Percentiles rank a stretch among this genome's conserved stretches.
Conservation (phyloP, 2,797 vertebrate species). For the Todus mexicanus region DNA sequence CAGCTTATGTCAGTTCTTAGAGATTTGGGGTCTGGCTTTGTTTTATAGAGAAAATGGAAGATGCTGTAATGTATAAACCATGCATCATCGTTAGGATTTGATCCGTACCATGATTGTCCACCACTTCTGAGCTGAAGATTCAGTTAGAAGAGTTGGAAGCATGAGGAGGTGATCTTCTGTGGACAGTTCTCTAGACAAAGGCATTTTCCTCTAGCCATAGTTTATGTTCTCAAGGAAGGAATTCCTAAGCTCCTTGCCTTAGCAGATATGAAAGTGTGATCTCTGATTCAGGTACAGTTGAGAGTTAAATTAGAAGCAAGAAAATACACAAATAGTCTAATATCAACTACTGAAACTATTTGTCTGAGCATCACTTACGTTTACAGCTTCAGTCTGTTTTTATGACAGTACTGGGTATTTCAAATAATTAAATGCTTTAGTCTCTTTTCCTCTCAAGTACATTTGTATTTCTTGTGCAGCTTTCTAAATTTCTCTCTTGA, state of each 20-base stretch:
- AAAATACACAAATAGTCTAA: neutral
- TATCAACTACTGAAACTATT: neutral
- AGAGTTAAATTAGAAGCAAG: neutral
- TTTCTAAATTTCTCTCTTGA: slow-evolving; percentile 1
- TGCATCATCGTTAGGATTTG: neutral
- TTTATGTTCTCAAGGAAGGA: neutral
- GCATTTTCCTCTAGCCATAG: neutral
- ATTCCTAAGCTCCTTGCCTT: neutral
- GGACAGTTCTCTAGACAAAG: neutral
- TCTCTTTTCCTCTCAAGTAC: neutral
- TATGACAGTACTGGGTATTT: neutral
- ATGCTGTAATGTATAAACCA: neutral
- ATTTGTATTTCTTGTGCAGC: neutral
- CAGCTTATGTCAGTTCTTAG: neutral
- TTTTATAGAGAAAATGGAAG: neutral
- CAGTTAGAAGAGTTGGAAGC: neutral
- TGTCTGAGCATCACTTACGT: neutral
- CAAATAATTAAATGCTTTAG: neutral
- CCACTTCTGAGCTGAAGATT: neutral
- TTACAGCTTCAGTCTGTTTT: neutral
- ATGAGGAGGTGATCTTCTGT: neutral
- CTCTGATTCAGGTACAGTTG: neutral
- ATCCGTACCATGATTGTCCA: neutral
- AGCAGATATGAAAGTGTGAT: neutral
- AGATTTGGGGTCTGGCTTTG: neutral